Evolutionary conservation across 2,113 vertebrate species (phyloP).

Genomic region (Myrmophylax atrothorax): DNA sequence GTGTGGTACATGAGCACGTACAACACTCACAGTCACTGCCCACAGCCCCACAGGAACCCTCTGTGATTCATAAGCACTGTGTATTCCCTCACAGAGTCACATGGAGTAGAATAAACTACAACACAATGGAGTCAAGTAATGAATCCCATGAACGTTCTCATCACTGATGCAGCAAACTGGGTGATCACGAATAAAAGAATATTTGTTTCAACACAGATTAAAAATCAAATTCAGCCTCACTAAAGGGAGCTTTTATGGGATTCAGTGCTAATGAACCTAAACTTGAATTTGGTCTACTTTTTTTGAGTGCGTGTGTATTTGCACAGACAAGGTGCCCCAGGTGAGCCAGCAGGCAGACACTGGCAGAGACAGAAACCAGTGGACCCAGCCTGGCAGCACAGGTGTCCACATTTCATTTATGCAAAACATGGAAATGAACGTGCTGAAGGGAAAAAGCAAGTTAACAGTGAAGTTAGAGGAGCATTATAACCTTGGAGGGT

Average conservation of each 20-base stretch:
- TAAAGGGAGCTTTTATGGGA: background rate
- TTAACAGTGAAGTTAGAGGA: background rate
- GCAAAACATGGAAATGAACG: accelerated
- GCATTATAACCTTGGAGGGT: background rate
- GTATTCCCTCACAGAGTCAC: background rate
- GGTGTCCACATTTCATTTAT: too few species aligned
- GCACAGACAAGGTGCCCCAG: background rate
- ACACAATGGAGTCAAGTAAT: background rate
- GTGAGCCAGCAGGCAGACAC: background rate
- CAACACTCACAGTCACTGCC: background rate
- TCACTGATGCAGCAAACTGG: background rate
- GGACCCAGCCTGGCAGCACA: background rate
- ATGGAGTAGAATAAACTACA: background rate
- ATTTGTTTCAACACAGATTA: background rate
- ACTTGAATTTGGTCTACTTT: background rate
- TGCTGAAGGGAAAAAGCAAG: background rate
- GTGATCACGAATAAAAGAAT: background rate
- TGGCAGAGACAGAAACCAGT: background rate
- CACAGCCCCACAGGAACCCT: background rate
- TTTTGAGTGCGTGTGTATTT: background rate
- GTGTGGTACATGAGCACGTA: accelerated
- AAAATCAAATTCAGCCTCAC: background rate
- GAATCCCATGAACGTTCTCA: background rate
- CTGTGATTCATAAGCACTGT: background rate
- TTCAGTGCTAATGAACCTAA: background rate